Evolutionary conservation across 2,888 invertebrate genomes (phyloP).

Genomic region (Drosophila helvetica): DNA sequence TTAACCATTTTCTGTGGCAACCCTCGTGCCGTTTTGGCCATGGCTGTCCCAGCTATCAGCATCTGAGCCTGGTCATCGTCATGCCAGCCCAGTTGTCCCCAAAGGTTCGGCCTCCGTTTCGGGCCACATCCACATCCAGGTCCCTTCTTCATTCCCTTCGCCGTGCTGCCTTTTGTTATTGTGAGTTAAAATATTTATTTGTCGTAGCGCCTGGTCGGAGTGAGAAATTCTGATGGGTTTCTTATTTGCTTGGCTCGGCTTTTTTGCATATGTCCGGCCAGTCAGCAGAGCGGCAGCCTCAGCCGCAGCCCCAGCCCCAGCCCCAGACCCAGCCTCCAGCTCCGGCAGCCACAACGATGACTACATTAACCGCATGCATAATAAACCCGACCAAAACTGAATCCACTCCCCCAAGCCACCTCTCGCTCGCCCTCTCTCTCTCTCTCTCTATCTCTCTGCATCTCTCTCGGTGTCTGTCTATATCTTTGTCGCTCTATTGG

Average conservation of each 20-base stretch:
- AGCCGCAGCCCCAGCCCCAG: slow-evolving; percentile 64
- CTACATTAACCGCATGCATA: slow-evolving; percentile 77
- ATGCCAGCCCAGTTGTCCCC: slow-evolving; percentile 20
- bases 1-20: not conserved
- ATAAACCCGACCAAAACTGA: slow-evolving; percentile 48
- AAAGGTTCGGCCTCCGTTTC: slow-evolving; percentile 33
- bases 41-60: slow-evolving; percentile 15
- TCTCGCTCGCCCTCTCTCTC: not conserved
- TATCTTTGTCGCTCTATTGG: slow-evolving; percentile 47
- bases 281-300: slow-evolving; percentile 35
- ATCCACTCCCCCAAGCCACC: not conserved
- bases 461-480: slow-evolving; percentile 9
- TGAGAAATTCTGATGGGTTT: slow-evolving; percentile 80
- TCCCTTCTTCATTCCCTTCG: slow-evolving; percentile 37
- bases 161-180: slow-evolving; percentile 72
- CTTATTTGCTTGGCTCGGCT: slow-evolving; percentile 71
- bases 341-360: slow-evolving; percentile 56
- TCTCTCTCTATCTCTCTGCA: not conserved
- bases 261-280: slow-evolving; percentile 66
- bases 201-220: slow-evolving; percentile 81
- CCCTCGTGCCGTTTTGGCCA: slow-evolving; percentile 17
- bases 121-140: not conserved
- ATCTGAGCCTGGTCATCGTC: slow-evolving; percentile 9
- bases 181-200: slow-evolving; percentile 82
- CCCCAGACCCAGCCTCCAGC: slow-evolving; percentile 56